Evolutionary conservation across 2,113 vertebrate species (phyloP).

Genomic region (Tinamus guttatus): DNA sequence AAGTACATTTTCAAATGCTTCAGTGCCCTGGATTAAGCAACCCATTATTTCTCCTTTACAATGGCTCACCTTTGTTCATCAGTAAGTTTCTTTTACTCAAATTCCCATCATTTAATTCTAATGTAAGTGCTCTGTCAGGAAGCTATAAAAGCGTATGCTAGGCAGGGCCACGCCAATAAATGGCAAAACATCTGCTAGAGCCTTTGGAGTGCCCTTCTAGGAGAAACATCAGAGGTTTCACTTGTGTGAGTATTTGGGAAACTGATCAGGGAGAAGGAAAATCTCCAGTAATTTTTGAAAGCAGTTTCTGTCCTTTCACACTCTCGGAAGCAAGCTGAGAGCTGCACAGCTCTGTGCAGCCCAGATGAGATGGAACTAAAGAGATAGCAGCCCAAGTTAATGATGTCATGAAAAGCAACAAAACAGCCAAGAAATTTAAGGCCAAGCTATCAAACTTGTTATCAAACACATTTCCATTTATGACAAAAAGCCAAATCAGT

Average conservation of each 20-base stretch:
- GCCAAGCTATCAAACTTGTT: too few relatives aligned
- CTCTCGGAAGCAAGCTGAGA: not conserved
- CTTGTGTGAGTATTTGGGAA: not conserved
- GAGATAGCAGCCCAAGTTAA: not conserved
- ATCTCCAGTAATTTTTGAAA: not conserved
- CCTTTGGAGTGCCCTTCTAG: not conserved
- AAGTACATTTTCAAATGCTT: not conserved
- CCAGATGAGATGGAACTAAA: not conserved
- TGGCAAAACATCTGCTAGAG: not conserved
- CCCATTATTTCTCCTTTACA: not conserved
- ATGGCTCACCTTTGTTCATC: not conserved
- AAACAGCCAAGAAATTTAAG: not conserved
- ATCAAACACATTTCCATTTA: not conserved
- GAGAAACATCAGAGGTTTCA: not conserved
- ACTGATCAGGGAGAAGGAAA: not conserved
- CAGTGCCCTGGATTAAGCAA: not conserved
- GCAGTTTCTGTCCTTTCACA: not conserved
- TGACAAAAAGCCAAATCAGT: not conserved
- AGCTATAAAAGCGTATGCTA: not conserved
- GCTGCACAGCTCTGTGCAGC: not conserved
- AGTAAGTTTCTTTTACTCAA: not conserved
- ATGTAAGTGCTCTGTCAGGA: not conserved
- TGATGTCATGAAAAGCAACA: not conserved
- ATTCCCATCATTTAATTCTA: conserved; percentile 16
- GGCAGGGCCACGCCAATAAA: not conserved